Conservation (phyloP, 2,113 vertebrate species). For the Corythornis vintsioides region DNA sequence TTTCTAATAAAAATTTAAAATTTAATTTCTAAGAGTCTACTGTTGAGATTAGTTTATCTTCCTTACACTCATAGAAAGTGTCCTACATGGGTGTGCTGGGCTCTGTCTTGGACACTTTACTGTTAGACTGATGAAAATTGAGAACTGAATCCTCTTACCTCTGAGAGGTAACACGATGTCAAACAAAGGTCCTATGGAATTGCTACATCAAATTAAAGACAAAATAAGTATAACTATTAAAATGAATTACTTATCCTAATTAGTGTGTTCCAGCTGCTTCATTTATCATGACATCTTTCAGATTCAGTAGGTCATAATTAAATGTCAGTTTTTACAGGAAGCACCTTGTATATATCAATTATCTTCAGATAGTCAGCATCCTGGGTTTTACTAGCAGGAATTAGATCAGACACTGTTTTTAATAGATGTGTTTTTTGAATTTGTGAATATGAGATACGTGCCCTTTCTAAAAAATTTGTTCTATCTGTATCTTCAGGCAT, state of each 20-base stretch:
- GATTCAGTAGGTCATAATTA: background rate
- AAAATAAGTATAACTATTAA: background rate
- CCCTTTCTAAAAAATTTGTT: background rate
- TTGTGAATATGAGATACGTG: background rate
- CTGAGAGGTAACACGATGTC: background rate
- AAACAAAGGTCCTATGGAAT: background rate
- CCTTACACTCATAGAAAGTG: background rate
- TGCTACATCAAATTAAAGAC: background rate
- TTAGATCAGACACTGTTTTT: background rate
- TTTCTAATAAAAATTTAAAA: no score
- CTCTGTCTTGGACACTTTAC: background rate
- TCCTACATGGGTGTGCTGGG: background rate
- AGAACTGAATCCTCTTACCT: conserved; percentile 19
- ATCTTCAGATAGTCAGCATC: background rate
- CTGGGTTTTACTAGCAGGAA: background rate
- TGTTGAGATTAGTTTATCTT: background rate
- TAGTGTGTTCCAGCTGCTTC: background rate
- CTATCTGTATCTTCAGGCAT: background rate
- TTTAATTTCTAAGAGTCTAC: background rate
- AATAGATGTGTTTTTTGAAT: background rate
- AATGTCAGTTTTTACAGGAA: conserved; percentile 9
- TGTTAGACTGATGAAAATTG: background rate
- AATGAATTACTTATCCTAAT: background rate
- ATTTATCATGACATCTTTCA: conserved; percentile 12
- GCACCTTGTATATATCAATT: background rate